A percentile compares a stretch with the other conserved stretches of the same genome.
phyloP scores from a whole-genome alignment of 1,140 invertebrate species.

The Battus philenor region DNA sequence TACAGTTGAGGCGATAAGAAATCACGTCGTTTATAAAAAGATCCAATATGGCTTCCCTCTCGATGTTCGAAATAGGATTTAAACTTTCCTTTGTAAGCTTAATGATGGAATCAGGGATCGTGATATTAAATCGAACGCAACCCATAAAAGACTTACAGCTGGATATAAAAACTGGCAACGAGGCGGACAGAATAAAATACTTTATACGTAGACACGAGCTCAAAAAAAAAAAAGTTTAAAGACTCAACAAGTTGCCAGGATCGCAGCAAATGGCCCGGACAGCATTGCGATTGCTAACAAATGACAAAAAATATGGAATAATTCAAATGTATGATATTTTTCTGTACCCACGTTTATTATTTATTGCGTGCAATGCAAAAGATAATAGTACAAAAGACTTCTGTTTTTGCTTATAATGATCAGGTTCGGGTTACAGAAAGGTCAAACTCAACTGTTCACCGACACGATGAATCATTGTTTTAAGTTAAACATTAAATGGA shows the following conservation, averaged over 20 bases:
- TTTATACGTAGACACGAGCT: conserved; percentile 8
- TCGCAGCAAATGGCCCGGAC: conserved; percentile 2
- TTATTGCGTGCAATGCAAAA: too few species aligned
- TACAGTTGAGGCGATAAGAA: conserved; percentile 4
- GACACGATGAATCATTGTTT: too few species aligned
- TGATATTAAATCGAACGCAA: conserved; percentile 8
- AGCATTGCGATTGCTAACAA: conserved; percentile 2
- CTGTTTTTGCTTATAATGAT: too few species aligned
- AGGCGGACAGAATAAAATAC: conserved; percentile 5
- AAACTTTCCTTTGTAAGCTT: conserved; percentile 13
- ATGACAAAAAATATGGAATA: not conserved
- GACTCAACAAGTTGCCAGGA: conserved; percentile 8
- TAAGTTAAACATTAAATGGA: too few species aligned
- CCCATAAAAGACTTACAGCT: conserved; percentile 8
- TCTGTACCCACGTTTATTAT: too few species aligned
- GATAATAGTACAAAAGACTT: too few species aligned
- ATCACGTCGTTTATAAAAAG: conserved; percentile 1
- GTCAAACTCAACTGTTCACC: too few species aligned
- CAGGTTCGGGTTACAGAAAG: too few species aligned
- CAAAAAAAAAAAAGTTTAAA: conserved; percentile 9
- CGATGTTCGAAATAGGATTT: conserved; percentile 9
- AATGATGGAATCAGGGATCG: conserved; percentile 12
- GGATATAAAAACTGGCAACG: conserved; percentile 9
- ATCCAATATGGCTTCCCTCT: conserved; percentile 8
- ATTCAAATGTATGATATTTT: too few species aligned